phyloP scores from a whole-genome alignment of 2,888 invertebrate species.

The Tetheella fluctuosa region DNA sequence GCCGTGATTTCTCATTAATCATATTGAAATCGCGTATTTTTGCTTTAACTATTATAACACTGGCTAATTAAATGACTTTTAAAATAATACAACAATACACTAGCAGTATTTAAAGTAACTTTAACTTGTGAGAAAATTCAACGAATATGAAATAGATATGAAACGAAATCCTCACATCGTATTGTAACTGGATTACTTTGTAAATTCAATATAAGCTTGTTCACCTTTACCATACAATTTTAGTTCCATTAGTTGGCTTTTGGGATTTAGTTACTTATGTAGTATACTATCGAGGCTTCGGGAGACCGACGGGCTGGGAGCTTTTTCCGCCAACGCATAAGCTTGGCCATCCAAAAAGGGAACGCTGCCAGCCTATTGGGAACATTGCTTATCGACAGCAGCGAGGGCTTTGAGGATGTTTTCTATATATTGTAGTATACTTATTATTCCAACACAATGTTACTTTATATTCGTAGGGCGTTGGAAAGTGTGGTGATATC shows the following conservation, averaged over 20 bases:
- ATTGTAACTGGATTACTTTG: constrained; percentile 21
- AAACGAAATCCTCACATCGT: constrained; percentile 3
- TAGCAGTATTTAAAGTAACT: neutral
- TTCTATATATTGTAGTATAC: no score
- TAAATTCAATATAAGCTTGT: constrained; percentile 22
- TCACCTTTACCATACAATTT: constrained; percentile 21
- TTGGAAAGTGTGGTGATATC: constrained; percentile 69
- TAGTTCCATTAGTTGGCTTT: constrained; percentile 33
- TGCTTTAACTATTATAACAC: no score
- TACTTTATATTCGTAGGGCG: constrained; percentile 64
- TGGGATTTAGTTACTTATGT: constrained; percentile 20
- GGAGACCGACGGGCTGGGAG: no score
- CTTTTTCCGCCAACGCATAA: no score
- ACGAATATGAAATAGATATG: constrained; percentile 3
- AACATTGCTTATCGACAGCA: no score
- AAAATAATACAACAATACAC: neutral
- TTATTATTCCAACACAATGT: constrained; percentile 26
- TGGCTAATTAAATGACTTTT: neutral
- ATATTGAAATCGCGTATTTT: neutral
- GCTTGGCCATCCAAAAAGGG: no score
- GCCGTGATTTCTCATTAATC: neutral
- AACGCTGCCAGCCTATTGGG: no score
- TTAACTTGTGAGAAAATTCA: neutral
- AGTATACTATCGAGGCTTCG: no score
- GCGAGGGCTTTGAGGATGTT: no score